Evolutionary conservation across 2,113 vertebrate genomes (phyloP), one percentile per base, ranked within the genome.

Genomic region (Ranitomeya imitator): DNA sequence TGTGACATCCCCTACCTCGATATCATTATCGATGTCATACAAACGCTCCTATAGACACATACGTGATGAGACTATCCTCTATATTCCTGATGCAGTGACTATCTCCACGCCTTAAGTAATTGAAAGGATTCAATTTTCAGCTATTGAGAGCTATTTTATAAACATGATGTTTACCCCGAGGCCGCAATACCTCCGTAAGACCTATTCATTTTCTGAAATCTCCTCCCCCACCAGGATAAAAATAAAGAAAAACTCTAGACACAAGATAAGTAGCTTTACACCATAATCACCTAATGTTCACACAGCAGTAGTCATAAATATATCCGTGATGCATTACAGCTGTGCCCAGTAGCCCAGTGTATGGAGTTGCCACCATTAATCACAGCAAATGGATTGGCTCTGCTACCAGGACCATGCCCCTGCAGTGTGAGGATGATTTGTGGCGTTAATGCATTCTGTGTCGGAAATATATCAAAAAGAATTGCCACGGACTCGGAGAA

Each of bases 331-430:
- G 9, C 82, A 71, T 84, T 61, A 73, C 67, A 88, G 31, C 55
- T 63, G 67, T n/a, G 23, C 79, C 67, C 67, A 23, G 54, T 60
- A 61, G 86, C 19, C 54, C 31, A 18, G n/a, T 51, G 73, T 78
- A 45, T 19, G 2, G 8, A 23, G 61, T 15, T 31, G 45, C 16
- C 16, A 31, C 23, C 82, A 76, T 73, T 80, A 81, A 85, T 67
- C 81, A 81, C 55, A 23, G 21, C 31, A 82, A 87, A 83, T 63
- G 86, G 69, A 83, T 74, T 74, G 69, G 79, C 52, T 88, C 67
- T 52, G 79, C 57, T 83, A 88, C 31, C 60, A 45, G 23, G 54
- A 54, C 23, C 54, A 21, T 82, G 71, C 45, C 60, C 67, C 59
- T 9, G 11, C 23, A 57, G 82, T 63, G 19, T 82, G 65, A 31